phyloP scores from a whole-genome alignment of 1,140 invertebrate genomes.

The Caerostris darwini region DNA sequence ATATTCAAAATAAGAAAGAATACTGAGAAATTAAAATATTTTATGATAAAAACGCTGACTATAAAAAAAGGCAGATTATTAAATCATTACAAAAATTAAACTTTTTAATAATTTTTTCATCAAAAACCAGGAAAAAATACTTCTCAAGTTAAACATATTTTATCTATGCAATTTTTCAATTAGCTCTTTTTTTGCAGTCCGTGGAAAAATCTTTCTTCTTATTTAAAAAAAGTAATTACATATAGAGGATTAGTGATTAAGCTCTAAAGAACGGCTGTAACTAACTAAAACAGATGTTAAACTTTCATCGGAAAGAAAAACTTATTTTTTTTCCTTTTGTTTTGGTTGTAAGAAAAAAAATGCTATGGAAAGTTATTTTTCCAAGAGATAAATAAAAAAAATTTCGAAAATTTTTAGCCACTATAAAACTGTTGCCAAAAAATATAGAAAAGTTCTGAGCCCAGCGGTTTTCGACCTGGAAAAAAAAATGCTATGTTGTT shows the following conservation, averaged over 20 bases:
- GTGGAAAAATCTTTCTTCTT: no score
- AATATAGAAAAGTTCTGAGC: neutral
- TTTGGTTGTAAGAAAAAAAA: neutral
- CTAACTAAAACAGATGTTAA: neutral
- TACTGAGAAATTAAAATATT: no score
- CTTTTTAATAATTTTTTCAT: no score
- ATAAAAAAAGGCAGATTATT: no score
- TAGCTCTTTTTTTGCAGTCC: no score
- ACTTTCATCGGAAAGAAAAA: neutral
- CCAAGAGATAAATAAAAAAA: neutral
- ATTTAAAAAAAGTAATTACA: no score
- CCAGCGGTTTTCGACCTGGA: neutral
- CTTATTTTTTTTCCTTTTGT: neutral
- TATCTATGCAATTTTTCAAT: no score
- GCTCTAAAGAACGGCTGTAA: neutral
- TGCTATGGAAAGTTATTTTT: neutral
- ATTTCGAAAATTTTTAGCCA: neutral
- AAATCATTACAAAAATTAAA: no score
- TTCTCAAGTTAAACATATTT: no score
- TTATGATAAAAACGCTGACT: no score
- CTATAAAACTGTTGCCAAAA: neutral
- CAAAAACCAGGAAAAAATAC: no score
- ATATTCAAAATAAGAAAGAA: no score
- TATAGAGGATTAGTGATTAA: neutral
- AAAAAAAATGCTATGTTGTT: slow-evolving; percentile 4